These are phyloP conservation scores for Anguilla marmorata DNA, from an alignment of 2,797 vertebrate species.

Conservation along the genomic window DNA sequence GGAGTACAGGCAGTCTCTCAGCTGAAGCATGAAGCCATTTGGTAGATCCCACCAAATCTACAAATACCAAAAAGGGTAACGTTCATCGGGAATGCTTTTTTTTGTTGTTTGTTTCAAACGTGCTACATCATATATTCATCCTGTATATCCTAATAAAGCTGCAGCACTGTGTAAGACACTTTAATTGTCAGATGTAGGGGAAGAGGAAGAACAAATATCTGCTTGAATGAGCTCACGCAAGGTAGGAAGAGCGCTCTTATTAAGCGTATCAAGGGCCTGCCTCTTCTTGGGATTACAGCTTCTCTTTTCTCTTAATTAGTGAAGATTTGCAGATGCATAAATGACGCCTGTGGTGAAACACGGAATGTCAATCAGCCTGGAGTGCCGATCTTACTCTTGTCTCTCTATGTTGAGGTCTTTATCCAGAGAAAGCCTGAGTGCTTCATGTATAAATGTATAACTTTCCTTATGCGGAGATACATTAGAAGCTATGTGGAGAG, in stretches of 20 bases:
- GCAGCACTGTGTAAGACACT: neutral
- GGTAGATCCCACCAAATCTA: neutral
- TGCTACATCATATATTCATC: neutral
- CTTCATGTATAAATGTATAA: neutral
- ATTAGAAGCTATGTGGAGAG: neutral
- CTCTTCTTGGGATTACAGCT: neutral
- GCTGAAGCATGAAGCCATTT: neutral
- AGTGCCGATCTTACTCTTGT: neutral
- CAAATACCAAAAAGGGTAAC: neutral
- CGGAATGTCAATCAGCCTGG: neutral
- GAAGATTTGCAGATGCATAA: neutral
- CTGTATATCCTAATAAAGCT: neutral
- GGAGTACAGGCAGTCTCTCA: neutral
- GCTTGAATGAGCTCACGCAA: neutral
- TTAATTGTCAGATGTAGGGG: neutral
- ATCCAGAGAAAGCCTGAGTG: neutral
- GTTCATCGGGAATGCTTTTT: neutral
- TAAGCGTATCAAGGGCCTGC: neutral
- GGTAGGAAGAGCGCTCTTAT: neutral
- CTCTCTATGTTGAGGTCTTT: neutral
- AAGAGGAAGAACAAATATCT: neutral
- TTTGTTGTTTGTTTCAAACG: neutral
- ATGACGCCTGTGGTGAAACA: neutral
- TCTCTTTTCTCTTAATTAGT: slow-evolving; percentile 8
- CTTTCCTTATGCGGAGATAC: neutral